phyloP scores from a whole-genome alignment of 1,140 invertebrate species.

The Drosophila simulans region DNA sequence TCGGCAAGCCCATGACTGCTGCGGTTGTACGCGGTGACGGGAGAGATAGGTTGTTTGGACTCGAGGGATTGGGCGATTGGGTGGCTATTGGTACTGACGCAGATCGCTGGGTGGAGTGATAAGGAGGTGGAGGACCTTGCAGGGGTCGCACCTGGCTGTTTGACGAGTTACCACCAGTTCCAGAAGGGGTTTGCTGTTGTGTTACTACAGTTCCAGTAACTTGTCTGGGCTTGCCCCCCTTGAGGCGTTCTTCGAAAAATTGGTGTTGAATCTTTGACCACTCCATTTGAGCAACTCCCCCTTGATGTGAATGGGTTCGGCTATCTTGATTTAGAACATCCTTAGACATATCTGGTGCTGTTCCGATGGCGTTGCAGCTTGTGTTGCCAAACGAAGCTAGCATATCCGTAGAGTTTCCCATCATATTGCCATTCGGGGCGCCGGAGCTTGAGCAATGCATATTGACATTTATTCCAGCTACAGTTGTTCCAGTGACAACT shows the following conservation, averaged over 20 bases:
- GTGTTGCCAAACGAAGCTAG: conserved; percentile 48
- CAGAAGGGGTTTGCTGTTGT: conserved; percentile 16
- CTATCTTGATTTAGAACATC: conserved; percentile 56
- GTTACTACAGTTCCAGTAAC: conserved; percentile 16
- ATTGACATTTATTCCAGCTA: conserved; percentile 22
- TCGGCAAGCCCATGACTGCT: conserved; percentile 84
- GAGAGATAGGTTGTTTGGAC: conserved; percentile 89
- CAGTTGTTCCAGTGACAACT: conserved; percentile 9
- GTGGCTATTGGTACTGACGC: conserved; percentile 93
- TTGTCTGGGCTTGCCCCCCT: conserved; percentile 52
- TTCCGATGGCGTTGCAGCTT: conserved; percentile 27
- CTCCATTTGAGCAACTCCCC: conserved; percentile 86
- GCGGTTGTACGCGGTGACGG: conserved; percentile 89
- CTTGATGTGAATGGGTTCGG: conserved; percentile 84
- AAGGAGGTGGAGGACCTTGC: conserved; percentile 95
- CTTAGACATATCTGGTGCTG: conserved; percentile 31
- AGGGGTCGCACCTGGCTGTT: conserved; percentile 78
- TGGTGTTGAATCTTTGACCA: conserved; percentile 96
- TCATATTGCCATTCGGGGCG: conserved; percentile 32
- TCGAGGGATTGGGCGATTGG: conserved; percentile 89
- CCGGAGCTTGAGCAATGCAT: conserved; percentile 32
- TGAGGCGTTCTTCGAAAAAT: conserved; percentile 90
- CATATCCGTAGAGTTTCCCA: conserved; percentile 56
- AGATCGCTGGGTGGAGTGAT: conserved; percentile 92
- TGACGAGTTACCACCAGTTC: conserved; percentile 4